A percentile compares a stretch with the other conserved stretches of the same genome.
These are phyloP conservation scores for Petrocephalus sullivani DNA, from an alignment of 2,797 vertebrate species.

Conservation along the genomic window DNA sequence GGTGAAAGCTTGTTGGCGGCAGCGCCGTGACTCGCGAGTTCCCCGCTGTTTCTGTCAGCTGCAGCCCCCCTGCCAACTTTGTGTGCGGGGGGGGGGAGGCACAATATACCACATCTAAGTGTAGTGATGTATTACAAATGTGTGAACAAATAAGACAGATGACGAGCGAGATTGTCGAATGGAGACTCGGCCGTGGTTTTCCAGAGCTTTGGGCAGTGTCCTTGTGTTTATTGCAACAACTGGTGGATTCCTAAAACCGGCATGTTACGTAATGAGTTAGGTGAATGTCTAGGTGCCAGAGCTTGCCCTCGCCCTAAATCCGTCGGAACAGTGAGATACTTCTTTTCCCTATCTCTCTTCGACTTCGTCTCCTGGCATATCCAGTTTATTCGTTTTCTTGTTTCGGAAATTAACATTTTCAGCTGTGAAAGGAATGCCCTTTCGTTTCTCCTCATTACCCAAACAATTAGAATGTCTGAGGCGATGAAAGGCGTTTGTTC, in stretches of 20 bases:
- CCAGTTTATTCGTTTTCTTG: background rate
- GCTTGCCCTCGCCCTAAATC: background rate
- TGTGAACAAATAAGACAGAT: background rate
- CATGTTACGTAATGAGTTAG: background rate
- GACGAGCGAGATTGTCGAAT: background rate
- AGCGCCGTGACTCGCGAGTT: conserved; percentile 20
- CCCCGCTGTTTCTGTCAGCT: background rate
- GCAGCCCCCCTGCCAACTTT: background rate
- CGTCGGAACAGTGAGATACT: background rate
- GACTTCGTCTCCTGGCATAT: background rate
- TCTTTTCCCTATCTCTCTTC: background rate
- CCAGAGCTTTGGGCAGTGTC: background rate
- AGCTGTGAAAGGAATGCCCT: background rate
- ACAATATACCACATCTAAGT: conserved; percentile 20
- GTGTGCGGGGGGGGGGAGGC: conserved; percentile 10
- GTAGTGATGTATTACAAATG: background rate
- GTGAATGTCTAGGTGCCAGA: background rate
- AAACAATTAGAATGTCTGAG: background rate
- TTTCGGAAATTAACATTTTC: background rate
- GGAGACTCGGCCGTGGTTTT: background rate
- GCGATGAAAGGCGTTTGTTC: background rate
- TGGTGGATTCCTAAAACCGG: background rate
- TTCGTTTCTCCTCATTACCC: background rate
- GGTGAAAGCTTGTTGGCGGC: background rate
- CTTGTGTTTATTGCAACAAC: background rate